These are phyloP conservation scores for Graptemys geographica DNA, from an alignment of 2,797 vertebrate genomes.

Conservation along the genomic window DNA sequence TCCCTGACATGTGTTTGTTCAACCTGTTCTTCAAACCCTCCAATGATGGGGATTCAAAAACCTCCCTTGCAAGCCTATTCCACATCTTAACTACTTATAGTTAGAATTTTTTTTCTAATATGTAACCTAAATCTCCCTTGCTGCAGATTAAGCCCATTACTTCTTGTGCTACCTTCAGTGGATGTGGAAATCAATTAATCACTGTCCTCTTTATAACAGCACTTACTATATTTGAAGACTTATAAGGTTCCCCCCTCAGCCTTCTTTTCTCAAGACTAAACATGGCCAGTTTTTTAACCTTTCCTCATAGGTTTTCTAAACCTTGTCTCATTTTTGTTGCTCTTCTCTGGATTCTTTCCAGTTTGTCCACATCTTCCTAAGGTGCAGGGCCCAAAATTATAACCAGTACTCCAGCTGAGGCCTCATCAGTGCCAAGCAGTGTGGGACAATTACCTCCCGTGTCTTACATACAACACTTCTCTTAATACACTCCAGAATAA, in stretches of 20 bases:
- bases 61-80: background rate
- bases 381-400: background rate
- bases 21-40: background rate
- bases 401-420: too few species aligned
- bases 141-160: background rate
- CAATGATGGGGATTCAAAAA: background rate
- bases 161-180: background rate
- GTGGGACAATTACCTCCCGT: too few species aligned
- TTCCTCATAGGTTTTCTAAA: background rate
- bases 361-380: background rate
- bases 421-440: too few species aligned
- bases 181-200: background rate
- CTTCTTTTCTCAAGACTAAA: background rate
- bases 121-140: background rate
- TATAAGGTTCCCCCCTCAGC: background rate
- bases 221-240: background rate
- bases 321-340: background rate
- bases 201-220: background rate
- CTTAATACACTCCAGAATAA: too few species aligned
- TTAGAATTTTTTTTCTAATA: background rate
- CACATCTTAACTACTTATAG: background rate
- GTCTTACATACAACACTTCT: too few species aligned
- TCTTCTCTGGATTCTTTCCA: background rate
- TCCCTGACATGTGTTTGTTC: background rate
- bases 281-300: background rate